Evolutionary conservation across 1,140 invertebrate genomes (phyloP).

Genomic region (Dinoponera quadriceps): DNA sequence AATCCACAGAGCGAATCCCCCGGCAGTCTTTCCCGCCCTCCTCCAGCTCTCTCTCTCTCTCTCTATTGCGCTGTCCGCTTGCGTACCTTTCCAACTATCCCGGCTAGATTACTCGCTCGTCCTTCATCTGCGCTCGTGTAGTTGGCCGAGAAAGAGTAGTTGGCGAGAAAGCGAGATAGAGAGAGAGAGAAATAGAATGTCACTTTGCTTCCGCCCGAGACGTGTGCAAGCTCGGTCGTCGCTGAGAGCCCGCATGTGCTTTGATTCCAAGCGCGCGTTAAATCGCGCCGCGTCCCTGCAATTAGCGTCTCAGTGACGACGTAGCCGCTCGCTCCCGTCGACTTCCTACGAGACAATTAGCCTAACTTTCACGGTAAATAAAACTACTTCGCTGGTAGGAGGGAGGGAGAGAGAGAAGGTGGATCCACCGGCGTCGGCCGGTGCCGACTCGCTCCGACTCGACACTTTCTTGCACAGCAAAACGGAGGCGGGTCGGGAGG

Average conservation of each 20-base stretch:
- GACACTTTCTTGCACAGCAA: not conserved
- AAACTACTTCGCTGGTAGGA: constrained; percentile 6
- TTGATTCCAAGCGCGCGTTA: constrained; percentile 76
- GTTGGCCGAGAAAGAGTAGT: not conserved
- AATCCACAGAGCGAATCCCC: not conserved
- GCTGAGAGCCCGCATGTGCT: constrained; percentile 74
- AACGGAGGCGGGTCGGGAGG: not conserved
- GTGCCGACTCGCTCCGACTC: not conserved
- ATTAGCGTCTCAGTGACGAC: constrained; percentile 66
- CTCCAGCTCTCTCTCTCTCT: too few species aligned
- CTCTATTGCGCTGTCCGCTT: too few species aligned
- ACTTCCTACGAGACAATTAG: constrained; percentile 41
- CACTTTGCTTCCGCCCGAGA: constrained; percentile 6
- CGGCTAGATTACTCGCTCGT: constrained; percentile 27
- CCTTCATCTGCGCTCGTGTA: not conserved
- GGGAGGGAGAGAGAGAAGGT: too few species aligned
- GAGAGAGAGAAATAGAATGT: too few species aligned
- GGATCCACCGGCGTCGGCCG: not conserved
- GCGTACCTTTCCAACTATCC: constrained; percentile 10
- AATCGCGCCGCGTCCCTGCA: constrained; percentile 71
- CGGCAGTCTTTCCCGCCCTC: too few species aligned
- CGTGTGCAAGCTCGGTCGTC: constrained; percentile 5
- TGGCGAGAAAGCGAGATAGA: too few species aligned
- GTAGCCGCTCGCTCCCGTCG: constrained; percentile 1
- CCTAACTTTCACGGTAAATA: constrained; percentile 45